phyloP scores from a whole-genome alignment of 2,113 vertebrate species.

The Nibea coibor region DNA sequence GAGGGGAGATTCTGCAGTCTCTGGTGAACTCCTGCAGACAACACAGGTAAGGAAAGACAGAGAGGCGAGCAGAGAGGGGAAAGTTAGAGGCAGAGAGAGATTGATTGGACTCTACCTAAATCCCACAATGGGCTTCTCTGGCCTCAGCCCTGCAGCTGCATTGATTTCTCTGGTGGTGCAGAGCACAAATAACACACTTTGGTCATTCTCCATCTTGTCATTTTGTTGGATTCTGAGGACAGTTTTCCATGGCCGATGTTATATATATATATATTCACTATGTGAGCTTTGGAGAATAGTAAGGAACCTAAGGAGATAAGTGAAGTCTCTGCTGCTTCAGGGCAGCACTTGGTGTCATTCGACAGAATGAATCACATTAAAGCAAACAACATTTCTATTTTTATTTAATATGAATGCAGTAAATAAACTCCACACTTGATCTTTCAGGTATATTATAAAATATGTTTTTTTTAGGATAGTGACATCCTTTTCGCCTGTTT shows the following conservation, averaged over 20 bases:
- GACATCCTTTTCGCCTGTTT: neutral
- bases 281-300: neutral
- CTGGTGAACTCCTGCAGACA: conserved; percentile 55
- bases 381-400: too few relatives aligned
- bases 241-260: conserved; percentile 8
- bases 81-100: conserved; percentile 61
- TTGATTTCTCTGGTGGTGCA: conserved; percentile 79
- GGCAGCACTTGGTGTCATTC: neutral
- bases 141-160: conserved; percentile 72
- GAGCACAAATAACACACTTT: conserved; percentile 71
- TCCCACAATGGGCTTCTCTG: conserved; percentile 68
- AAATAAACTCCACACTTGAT: neutral
- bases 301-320: neutral
- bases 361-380: too few relatives aligned
- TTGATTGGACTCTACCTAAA: conserved; percentile 77
- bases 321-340: neutral
- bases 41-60: conserved; percentile 43
- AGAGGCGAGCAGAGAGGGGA: conserved; percentile 37
- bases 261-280: too few relatives aligned
- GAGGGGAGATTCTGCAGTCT: conserved; percentile 48
- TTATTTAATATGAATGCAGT: neutral
- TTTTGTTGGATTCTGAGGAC: conserved; percentile 31
- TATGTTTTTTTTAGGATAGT: too few relatives aligned
- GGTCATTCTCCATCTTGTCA: conserved; percentile 47
- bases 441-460: too few relatives aligned